Percentiles rank a stretch among this genome's conserved stretches.
phyloP scores from a whole-genome alignment of 2,888 invertebrate genomes.

The Nephrotoma appendiculata region DNA sequence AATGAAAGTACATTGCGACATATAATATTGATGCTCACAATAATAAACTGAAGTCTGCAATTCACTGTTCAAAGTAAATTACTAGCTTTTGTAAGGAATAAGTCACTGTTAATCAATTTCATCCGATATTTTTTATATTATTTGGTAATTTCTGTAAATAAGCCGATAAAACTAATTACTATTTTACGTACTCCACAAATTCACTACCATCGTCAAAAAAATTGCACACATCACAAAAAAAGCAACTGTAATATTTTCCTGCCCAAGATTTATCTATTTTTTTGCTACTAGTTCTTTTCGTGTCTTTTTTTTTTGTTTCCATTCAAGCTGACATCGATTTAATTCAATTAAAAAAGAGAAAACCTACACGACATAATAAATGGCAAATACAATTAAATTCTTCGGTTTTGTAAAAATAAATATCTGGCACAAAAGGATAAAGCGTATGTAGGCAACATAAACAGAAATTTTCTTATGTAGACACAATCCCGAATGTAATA shows the following conservation, averaged over 20 bases:
- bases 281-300: neutral
- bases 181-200: too few relatives aligned
- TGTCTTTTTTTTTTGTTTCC: neutral
- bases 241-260: neutral
- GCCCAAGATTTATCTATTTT: neutral
- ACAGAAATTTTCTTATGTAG: neutral
- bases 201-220: neutral
- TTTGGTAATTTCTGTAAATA: too few relatives aligned
- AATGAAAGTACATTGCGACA: too few relatives aligned
- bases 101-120: too few relatives aligned
- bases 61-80: too few relatives aligned
- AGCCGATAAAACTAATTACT: too few relatives aligned
- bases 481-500: neutral
- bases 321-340: neutral
- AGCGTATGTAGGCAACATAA: neutral
- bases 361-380: neutral
- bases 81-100: too few relatives aligned
- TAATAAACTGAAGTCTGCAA: too few relatives aligned
- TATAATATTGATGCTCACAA: too few relatives aligned
- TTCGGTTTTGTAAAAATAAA: neutral
- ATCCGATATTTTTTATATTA: too few relatives aligned
- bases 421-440: neutral
- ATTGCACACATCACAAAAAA: neutral
- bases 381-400: neutral
- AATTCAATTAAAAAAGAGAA: neutral